Evolutionary conservation across 2,888 invertebrate species (phyloP).

Genomic region (Opisthograptis luteolata): DNA sequence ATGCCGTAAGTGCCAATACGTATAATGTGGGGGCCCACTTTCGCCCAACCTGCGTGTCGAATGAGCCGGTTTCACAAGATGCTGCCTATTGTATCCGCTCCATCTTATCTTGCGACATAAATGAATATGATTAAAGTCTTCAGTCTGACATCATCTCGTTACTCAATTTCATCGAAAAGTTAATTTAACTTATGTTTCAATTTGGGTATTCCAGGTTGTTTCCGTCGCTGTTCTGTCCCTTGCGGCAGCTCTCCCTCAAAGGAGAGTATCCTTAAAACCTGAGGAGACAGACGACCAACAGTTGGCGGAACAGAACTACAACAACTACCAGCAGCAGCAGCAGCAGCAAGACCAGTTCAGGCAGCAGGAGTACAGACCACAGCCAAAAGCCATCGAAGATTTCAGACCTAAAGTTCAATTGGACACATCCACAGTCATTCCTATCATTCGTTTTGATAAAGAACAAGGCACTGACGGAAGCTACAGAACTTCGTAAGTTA

Average conservation of each 20-base stretch:
- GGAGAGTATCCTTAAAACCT: slow-evolving; percentile 64
- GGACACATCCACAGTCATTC: slow-evolving; percentile 90
- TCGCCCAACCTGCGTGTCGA: slow-evolving; percentile 79
- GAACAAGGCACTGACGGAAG: slow-evolving; percentile 93
- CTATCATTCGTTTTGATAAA: slow-evolving; percentile 92
- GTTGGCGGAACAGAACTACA: slow-evolving; percentile 70
- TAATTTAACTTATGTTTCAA: slow-evolving; percentile 19
- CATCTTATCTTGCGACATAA: slow-evolving; percentile 77
- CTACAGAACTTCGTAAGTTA: slow-evolving; percentile 89
- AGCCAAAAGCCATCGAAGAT: slow-evolving; percentile 66
- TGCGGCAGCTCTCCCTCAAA: slow-evolving; percentile 73
- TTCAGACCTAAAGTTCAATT: slow-evolving; percentile 73
- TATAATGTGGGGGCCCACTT: slow-evolving; percentile 68
- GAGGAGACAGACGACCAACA: slow-evolving; percentile 65
- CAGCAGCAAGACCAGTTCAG: slow-evolving; percentile 38
- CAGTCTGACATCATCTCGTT: slow-evolving; percentile 67
- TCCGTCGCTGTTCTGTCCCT: slow-evolving; percentile 67
- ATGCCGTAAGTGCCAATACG: slow-evolving; percentile 61
- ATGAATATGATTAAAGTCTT: slow-evolving; percentile 80
- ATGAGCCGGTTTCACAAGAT: slow-evolving; percentile 74
- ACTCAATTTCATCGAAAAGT: slow-evolving; percentile 41
- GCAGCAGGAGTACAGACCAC: slow-evolving; percentile 65
- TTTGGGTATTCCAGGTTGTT: slow-evolving; percentile 63
- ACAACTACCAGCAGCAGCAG: slow-evolving; percentile 58
- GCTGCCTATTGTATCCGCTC: slow-evolving; percentile 77